These are phyloP conservation scores for Limnephilus rhombicus DNA, from an alignment of 2,888 invertebrate genomes.

Conservation along the genomic window DNA sequence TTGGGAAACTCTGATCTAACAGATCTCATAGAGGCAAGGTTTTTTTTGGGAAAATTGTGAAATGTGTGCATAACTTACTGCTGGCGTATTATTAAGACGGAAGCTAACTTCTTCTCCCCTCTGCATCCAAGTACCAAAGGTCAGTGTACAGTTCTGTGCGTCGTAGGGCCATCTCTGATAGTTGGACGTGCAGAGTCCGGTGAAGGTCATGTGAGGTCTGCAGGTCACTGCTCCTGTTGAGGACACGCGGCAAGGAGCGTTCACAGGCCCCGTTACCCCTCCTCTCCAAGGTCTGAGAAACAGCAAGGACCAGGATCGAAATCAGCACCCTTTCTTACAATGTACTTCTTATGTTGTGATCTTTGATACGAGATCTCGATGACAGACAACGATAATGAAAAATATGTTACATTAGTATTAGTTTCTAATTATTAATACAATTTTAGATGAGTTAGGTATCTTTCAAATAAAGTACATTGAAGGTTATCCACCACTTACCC, in stretches of 20 bases:
- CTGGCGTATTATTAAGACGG: conserved; percentile 68
- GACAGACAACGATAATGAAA: too few relatives aligned
- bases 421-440: too few relatives aligned
- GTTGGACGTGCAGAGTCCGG: conserved; percentile 79
- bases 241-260: conserved; percentile 76
- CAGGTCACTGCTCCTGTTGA: conserved; percentile 80
- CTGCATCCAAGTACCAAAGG: conserved; percentile 83
- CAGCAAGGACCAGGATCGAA: neutral
- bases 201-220: conserved; percentile 78
- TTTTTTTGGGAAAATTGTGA: neutral
- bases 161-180: conserved; percentile 83
- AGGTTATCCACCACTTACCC: too few relatives aligned
- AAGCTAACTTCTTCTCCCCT: conserved; percentile 81
- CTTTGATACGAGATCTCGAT: neutral
- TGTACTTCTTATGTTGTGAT: neutral
- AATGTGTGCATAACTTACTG: neutral
- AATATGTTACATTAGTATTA: too few relatives aligned
- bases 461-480: too few relatives aligned
- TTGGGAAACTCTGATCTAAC: too few relatives aligned
- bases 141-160: conserved; percentile 80
- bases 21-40: too few relatives aligned
- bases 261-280: conserved; percentile 54
- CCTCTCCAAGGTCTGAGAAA: neutral
- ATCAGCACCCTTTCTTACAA: neutral
- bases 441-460: too few relatives aligned